Evolutionary conservation across 2,797 vertebrate species (phyloP).

Genomic region (Scleropages formosus): DNA sequence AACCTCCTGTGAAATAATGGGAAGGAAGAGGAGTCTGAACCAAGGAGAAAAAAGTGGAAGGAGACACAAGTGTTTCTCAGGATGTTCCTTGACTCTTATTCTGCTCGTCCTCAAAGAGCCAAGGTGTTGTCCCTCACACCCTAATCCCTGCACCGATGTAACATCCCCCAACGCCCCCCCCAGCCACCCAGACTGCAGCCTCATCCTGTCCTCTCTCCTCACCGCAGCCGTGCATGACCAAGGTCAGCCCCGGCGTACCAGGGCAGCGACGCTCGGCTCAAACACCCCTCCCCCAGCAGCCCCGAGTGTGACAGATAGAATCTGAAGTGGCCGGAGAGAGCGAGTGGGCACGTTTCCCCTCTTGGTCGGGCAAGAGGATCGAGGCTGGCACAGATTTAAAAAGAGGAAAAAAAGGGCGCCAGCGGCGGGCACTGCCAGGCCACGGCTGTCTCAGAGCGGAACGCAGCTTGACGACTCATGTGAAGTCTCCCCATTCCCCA

Average conservation of each 20-base stretch:
- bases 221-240: constrained; percentile 22
- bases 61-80: too few species aligned
- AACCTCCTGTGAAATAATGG: constrained; percentile 43
- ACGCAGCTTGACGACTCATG: constrained; percentile 30
- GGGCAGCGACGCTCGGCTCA: not conserved
- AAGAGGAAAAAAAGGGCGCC: constrained; percentile 11
- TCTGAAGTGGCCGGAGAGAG: constrained; percentile 53
- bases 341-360: constrained; percentile 32
- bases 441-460: constrained; percentile 27
- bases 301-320: constrained; percentile 40
- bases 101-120: constrained; percentile 40
- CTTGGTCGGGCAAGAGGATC: constrained; percentile 40
- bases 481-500: constrained; percentile 32
- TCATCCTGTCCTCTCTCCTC: constrained; percentile 40
- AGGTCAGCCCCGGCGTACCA: constrained; percentile 35
- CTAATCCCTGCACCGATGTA: too few species aligned
- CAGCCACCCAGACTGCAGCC: constrained; percentile 18
- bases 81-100: not conserved
- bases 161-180: constrained; percentile 29
- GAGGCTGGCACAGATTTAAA: constrained; percentile 47
- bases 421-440: constrained; percentile 36
- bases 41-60: not conserved
- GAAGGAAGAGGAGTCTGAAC: constrained; percentile 26
- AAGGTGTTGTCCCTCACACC: constrained; percentile 33
- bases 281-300: not conserved